Conservation (phyloP, 2,797 vertebrate genomes). For the Lycodopsis pacificus region DNA sequence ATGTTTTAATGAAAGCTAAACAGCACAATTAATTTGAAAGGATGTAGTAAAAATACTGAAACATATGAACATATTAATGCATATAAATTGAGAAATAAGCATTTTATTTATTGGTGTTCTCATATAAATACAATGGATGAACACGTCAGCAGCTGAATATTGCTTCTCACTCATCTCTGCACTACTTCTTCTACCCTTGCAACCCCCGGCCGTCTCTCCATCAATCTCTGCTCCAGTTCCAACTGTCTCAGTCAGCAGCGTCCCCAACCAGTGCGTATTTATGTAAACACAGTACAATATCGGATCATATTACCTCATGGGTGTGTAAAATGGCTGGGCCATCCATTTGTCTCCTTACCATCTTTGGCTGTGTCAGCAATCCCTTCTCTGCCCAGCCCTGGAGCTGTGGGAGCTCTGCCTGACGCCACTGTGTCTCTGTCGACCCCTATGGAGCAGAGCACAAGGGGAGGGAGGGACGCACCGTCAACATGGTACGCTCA, state of each 20-base stretch:
- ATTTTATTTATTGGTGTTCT: slow-evolving; percentile 40
- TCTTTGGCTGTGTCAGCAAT: slow-evolving; percentile 92
- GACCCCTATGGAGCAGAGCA: slow-evolving; percentile 87
- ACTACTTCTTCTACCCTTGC: slow-evolving; percentile 12
- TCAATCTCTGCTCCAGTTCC: slow-evolving; percentile 50
- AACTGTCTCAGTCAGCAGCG: slow-evolving; percentile 75
- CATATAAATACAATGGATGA: slow-evolving; percentile 9
- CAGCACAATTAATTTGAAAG: neutral
- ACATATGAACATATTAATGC: neutral
- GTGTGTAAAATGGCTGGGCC: slow-evolving; percentile 76
- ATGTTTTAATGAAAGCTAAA: slow-evolving; percentile 19
- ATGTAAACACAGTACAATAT: slow-evolving; percentile 74
- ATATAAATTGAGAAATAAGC: slow-evolving; percentile 10
- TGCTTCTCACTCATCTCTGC: slow-evolving; percentile 29
- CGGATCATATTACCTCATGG: slow-evolving; percentile 75
- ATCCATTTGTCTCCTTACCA: slow-evolving; percentile 88
- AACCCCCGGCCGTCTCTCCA: slow-evolving; percentile 26
- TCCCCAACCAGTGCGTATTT: slow-evolving; percentile 57
- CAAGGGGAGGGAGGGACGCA: slow-evolving; percentile 78
- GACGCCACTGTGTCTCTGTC: slow-evolving; percentile 92
- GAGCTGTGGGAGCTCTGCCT: slow-evolving; percentile 90
- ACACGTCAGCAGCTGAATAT: slow-evolving; percentile 24
- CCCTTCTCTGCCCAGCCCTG: slow-evolving; percentile 92
- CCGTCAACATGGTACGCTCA: slow-evolving; percentile 84
- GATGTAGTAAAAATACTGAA: neutral